Conservation (phyloP, 2,113 vertebrate genomes). For the Pseudorasbora parva region DNA sequence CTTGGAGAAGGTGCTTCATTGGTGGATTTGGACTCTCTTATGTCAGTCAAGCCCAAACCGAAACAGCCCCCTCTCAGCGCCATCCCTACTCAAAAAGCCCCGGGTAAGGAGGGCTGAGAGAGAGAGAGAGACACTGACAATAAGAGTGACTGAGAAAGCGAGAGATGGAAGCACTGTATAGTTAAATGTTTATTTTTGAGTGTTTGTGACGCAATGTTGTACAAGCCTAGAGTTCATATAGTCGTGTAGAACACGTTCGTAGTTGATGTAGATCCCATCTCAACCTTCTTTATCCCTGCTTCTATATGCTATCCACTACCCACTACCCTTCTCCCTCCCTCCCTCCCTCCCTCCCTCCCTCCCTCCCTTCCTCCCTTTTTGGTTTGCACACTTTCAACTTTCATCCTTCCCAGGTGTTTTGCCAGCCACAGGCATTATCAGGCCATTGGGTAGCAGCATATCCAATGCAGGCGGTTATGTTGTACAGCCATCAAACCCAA, state of each 20-base stretch:
- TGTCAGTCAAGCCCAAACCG: constrained; percentile 71
- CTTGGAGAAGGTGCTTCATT: constrained; percentile 81
- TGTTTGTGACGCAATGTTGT: constrained; percentile 42
- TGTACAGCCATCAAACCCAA: background rate
- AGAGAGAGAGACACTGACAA: constrained; percentile 38
- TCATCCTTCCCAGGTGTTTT: constrained; percentile 63
- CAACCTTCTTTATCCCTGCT: constrained; percentile 55
- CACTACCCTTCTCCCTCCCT: constrained; percentile 12
- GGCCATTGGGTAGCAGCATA: constrained; percentile 7
- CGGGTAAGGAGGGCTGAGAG: constrained; percentile 71
- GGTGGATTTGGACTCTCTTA: constrained; percentile 82
- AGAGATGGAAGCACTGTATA: constrained; percentile 2
- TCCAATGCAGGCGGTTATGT: constrained; percentile 39
- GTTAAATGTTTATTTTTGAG: constrained; percentile 35
- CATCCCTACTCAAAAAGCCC: constrained; percentile 66
- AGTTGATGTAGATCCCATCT: constrained; percentile 50
- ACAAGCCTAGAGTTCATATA: constrained; percentile 30
- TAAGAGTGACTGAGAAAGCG: constrained; percentile 12
- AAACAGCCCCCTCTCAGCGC: constrained; percentile 53
- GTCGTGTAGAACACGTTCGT: constrained; percentile 37
- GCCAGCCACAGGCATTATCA: constrained; percentile 13
- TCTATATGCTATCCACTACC: constrained; percentile 48
- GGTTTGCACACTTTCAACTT: constrained; percentile 4
- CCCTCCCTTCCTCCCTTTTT: background rate
- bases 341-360: background rate